These are phyloP conservation scores for Ctenosaura bakeri DNA, from an alignment of 2,797 vertebrate genomes.

Conservation along the genomic window DNA sequence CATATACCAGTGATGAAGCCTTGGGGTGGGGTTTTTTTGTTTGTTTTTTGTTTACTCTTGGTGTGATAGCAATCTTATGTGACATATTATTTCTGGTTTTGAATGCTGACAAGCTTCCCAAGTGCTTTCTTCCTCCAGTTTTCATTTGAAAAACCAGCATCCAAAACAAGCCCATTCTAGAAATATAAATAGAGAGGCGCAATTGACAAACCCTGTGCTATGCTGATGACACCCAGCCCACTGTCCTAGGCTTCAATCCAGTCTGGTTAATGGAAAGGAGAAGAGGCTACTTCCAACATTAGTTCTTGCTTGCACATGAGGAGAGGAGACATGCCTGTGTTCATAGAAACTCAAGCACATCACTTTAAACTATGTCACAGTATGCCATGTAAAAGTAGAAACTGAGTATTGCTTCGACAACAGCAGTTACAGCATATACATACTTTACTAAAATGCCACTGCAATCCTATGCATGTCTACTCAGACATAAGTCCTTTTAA, in stretches of 20 bases:
- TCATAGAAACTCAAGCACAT: no score
- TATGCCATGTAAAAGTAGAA: neutral
- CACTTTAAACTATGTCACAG: neutral
- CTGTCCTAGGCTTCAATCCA: neutral
- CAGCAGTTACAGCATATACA: constrained; percentile 25
- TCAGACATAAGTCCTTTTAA: neutral
- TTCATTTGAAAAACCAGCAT: neutral
- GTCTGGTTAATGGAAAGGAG: no score
- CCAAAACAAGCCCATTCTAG: neutral
- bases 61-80: neutral
- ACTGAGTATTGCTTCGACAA: constrained; percentile 4
- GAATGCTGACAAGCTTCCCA: neutral
- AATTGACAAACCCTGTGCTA: neutral
- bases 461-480: neutral
- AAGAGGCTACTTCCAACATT: no score
- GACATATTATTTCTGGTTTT: neutral
- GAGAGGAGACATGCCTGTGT: no score
- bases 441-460: constrained; percentile 43
- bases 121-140: neutral
- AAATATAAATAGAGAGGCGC: neutral
- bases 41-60: neutral
- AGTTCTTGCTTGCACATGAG: no score
- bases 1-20: neutral
- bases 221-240: neutral
- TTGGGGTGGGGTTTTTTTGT: neutral